Conservation (phyloP, 2,888 invertebrate genomes). For the Xylota segnis region DNA sequence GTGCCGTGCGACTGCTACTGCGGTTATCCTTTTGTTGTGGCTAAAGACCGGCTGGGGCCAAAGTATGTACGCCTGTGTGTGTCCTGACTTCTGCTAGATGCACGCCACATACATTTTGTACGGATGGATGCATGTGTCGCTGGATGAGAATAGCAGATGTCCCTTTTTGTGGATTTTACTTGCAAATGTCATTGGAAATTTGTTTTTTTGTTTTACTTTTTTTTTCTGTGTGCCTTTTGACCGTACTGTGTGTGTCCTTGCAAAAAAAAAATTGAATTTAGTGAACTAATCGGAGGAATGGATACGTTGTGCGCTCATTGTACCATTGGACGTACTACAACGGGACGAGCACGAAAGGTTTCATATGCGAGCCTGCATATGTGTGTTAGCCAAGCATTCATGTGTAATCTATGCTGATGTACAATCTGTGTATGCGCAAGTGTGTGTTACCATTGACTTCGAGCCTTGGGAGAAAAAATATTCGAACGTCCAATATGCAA, state of each 20-base stretch:
- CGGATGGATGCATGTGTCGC: conserved; percentile 53
- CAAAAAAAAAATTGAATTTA: conserved; percentile 52
- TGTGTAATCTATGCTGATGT: conserved; percentile 1
- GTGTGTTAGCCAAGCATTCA: neutral
- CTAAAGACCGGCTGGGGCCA: conserved; percentile 24
- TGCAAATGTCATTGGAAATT: conserved; percentile 69
- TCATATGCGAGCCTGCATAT: neutral
- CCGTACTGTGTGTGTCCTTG: conserved; percentile 30
- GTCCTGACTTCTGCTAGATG: conserved; percentile 34
- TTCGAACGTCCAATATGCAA: no score
- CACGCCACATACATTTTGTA: conserved; percentile 50
- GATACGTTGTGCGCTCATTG: conserved; percentile 40
- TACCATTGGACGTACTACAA: neutral
- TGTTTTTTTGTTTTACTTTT: conserved; percentile 3
- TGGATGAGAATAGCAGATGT: conserved; percentile 60
- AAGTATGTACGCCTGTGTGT: conserved; percentile 11
- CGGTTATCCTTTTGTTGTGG: conserved; percentile 57
- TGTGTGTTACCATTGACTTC: neutral
- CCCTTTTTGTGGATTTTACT: conserved; percentile 63
- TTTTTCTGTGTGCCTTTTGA: neutral
- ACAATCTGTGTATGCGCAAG: neutral
- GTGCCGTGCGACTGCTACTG: conserved; percentile 17
- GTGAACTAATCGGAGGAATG: conserved; percentile 58
- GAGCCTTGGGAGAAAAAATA: neutral
- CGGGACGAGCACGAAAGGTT: neutral